phyloP scores from a whole-genome alignment of 2,888 invertebrate species.

The Drosophila multiciliata region DNA sequence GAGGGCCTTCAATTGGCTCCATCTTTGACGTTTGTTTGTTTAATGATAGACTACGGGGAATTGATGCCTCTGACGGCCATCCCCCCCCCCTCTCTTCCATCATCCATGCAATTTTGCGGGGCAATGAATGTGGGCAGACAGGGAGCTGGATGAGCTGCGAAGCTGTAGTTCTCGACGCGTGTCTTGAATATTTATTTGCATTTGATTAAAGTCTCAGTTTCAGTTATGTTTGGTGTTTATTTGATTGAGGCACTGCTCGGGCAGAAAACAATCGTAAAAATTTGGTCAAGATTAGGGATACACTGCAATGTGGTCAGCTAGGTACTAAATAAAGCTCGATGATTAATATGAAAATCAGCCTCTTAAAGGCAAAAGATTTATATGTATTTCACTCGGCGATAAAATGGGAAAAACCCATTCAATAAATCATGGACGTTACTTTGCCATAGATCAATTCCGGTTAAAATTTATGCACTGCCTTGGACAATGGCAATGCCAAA shows the following conservation, averaged over 20 bases:
- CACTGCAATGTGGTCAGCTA: not conserved
- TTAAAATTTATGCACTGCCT: slow-evolving; percentile 10
- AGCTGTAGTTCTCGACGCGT: slow-evolving; percentile 45
- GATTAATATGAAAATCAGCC: not conserved
- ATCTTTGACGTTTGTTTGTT: slow-evolving; percentile 44
- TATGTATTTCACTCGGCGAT: not conserved
- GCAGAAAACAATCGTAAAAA: not conserved
- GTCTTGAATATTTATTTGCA: slow-evolving; percentile 66
- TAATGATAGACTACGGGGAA: slow-evolving; percentile 46
- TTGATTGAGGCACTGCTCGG: slow-evolving; percentile 14
- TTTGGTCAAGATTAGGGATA: not conserved
- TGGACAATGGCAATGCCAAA: not conserved
- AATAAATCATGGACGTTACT: slow-evolving; percentile 29
- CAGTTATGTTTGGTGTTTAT: slow-evolving; percentile 27
- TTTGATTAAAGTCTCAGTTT: slow-evolving; percentile 56
- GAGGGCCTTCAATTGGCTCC: slow-evolving; percentile 14
- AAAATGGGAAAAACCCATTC: slow-evolving; percentile 4
- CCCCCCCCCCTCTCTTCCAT: not conserved
- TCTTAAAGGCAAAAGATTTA: slow-evolving; percentile 11
- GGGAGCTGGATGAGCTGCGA: not conserved
- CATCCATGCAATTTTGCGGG: not conserved
- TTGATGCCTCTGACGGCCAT: slow-evolving; percentile 19
- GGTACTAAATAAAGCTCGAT: slow-evolving; percentile 1
- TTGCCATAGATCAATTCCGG: slow-evolving; percentile 35
- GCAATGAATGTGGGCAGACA: not conserved